Base-by-base conservation (phyloP, 1,140 invertebrate species). In the Ctenoplectra terminalis region DNA sequence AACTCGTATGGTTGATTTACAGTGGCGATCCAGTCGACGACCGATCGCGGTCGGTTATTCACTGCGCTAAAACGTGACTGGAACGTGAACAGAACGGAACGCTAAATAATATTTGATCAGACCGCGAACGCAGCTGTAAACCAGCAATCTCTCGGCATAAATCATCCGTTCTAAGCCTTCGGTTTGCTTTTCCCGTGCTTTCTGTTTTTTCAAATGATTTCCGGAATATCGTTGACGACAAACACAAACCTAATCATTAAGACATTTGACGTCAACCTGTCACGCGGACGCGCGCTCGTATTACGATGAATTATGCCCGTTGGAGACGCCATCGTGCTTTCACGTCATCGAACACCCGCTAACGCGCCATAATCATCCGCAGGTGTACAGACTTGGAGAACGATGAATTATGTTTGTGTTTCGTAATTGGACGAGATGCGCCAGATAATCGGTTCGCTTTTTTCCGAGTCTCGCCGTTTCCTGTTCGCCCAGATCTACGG, bases 31-130 rank as follows among this genome's bases (percentile, higher is more conserved):
- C 37, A 58, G 63, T 56, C 26, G 20, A n/a, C 17, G 37, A n/a
- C 50, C 75, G 75, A 67, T 46, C 29, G 26, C 20, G 17, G 74
- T 43, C 70, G 34, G 56, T 80, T 80, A 63, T 72, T 80, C 48
- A 43, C 26, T 29, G 15, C 20, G n/a, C 0, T 0, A 43, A 48
- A 72, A 72, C 77, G 77, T 63, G 77, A 73, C 26, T 29, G 40
- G 46, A 50, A 80, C 70, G 70, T 63, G 77, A 63, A 73, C 34
- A 40, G 69, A 17, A 40, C 40, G 15, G 1, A 15, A 40, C 29
- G 69, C 9, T 63, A 64, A 80, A 80, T 61, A 73, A 80, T 80
- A 80, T 80, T 80, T 80, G 70, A 52, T 52, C 58, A 64, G 20
- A 43, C 17, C 54, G 17, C n/a, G 6, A 34, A 34, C 31, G 31